Conservation (phyloP, 2,888 invertebrate species). For the Caenorhabditis angaria region DNA sequence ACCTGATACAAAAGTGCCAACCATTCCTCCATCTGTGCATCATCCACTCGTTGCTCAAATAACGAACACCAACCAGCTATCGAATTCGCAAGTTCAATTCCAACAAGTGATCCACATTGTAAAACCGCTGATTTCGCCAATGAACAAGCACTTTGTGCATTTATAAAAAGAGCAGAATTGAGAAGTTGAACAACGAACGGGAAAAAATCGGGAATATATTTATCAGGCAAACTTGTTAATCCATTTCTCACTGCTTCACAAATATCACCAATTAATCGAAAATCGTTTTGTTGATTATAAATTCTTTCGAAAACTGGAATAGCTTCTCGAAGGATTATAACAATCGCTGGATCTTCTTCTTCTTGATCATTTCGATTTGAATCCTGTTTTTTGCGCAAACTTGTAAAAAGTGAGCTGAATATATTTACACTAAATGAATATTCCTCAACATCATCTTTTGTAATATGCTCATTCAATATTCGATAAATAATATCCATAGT, state of each 20-base stretch:
- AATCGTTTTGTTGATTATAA: not conserved
- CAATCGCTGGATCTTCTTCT: conserved; percentile 38
- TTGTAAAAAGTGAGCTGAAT: conserved; percentile 43
- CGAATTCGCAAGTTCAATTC: conserved; percentile 27
- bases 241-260: conserved; percentile 44
- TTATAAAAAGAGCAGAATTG: conserved; percentile 33
- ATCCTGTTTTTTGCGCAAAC: conserved; percentile 12
- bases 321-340: conserved; percentile 41
- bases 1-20: conserved; percentile 42
- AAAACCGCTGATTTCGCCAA: conserved; percentile 51
- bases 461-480: conserved; percentile 21
- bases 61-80: conserved; percentile 31
- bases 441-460: not conserved
- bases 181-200: conserved; percentile 42
- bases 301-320: conserved; percentile 45
- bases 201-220: conserved; percentile 29
- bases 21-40: conserved; percentile 41
- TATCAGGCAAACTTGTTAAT: conserved; percentile 19
- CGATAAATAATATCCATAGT: conserved; percentile 41
- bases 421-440: conserved; percentile 49
- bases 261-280: conserved; percentile 27
- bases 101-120: conserved; percentile 23
- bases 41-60: conserved; percentile 21
- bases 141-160: conserved; percentile 33
- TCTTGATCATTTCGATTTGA: not conserved